Evolutionary conservation across 1,140 invertebrate genomes (phyloP), one percentile per base, ranked within the genome.

Genomic region (Drosophila lowei): DNA sequence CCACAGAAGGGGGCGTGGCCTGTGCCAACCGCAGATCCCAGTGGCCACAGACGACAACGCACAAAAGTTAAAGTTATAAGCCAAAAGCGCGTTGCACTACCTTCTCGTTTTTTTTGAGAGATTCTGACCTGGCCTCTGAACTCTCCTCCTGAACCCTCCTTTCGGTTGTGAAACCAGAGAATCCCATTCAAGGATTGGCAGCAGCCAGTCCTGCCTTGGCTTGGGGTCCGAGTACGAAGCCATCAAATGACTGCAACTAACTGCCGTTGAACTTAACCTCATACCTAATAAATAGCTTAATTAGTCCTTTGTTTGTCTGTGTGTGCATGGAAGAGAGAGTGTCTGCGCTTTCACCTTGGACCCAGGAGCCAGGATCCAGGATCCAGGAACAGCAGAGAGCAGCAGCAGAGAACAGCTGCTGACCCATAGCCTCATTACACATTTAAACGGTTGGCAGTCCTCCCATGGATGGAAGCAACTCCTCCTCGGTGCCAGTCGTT

Each of bases 261-360:
- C 73, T 76, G 73, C 47, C 55, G 57, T 76, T 76, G 73, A 76
- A 76, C 73, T 77, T 62, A 57, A 76, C 73, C 73, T 76, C 64
- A 76, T 77, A 77, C 72, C 73, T 76, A 77, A 76, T 76, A 76
- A 76, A 76, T 76, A 76, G 73, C 73, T 76, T 76, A 76, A 76
- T 76, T 76, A 76, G 73, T 76, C 64, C 34, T 43, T 30, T 58
- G 44, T 30, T 25, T 67, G 65, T 49, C 63, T 11, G 62, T 42
- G 64, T 43, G 15, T 23, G 43, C 23, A 53, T 68, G 34, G 9
- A 13, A 38, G 4, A 11, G 11, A 38, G 34, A 38, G 34, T 38
- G 34, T 52, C 66, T 60, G 66, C 52, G 72, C 38, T 53, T 70
- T 70, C 73, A 76, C 72, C 71, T 74, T 74, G 44, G 70, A 50